These are phyloP conservation scores for Acrossocheilus fasciatus DNA, from an alignment of 2,797 vertebrate genomes.

Conservation along the genomic window DNA sequence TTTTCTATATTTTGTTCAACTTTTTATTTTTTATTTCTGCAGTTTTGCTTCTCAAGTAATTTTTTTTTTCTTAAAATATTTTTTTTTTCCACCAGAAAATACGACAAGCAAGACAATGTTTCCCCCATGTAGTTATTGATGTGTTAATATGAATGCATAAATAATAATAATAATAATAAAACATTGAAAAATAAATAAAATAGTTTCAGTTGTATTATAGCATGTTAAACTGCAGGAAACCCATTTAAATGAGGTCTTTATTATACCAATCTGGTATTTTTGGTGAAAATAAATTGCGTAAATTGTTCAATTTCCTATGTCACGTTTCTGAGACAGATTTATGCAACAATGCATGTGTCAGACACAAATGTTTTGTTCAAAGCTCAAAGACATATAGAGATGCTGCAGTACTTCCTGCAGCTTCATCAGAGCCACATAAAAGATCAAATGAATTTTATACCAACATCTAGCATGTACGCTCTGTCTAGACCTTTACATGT, in stretches of 20 bases:
- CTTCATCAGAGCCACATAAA: not conserved
- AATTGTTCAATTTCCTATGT: too few species aligned
- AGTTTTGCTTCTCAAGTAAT: not conserved
- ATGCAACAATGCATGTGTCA: not conserved
- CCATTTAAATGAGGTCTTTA: not conserved
- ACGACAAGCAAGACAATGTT: not conserved
- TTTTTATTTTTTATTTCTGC: not conserved
- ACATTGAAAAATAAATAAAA: not conserved
- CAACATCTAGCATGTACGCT: slow-evolving; percentile 3
- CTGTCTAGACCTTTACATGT: slow-evolving; percentile 22
- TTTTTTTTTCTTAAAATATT: too few species aligned
- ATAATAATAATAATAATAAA: too few species aligned
- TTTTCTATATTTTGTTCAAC: not conserved
- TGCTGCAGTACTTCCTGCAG: not conserved
- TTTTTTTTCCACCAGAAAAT: not conserved
- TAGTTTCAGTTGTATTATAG: too few species aligned
- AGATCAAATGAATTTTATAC: not conserved
- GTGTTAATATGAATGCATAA: not conserved
- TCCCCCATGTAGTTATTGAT: not conserved
- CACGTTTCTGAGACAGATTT: not conserved
- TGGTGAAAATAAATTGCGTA: not conserved
- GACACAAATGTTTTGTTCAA: not conserved
- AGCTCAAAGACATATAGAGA: not conserved
- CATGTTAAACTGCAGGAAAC: not conserved
- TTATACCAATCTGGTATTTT: not conserved